Percentiles rank a stretch among this genome's conserved stretches.
These are phyloP conservation scores for Zoanthus sansibaricus DNA, from an alignment of 92 coral and sea anemone genomes.

Conservation along the genomic window DNA sequence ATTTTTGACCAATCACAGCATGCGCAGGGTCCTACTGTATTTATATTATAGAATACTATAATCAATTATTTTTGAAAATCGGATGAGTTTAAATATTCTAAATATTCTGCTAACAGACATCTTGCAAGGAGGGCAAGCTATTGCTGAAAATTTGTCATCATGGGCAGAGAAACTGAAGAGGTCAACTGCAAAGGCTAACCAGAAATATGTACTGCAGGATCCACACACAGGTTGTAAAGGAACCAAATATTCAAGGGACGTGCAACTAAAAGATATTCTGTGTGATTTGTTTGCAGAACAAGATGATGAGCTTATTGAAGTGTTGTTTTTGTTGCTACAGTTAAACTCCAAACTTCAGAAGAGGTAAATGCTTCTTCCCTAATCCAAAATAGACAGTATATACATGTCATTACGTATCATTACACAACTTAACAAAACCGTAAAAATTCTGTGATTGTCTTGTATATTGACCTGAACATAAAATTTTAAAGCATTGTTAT, in stretches of 20 bases:
- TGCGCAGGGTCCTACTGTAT: too few relatives aligned
- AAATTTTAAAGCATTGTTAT: too few relatives aligned
- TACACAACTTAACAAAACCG: too few relatives aligned
- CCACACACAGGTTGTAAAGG: neutral
- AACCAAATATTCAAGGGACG: neutral
- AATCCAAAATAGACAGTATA: neutral
- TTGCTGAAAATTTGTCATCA: neutral
- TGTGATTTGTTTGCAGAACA: conserved; percentile 83
- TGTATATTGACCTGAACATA: too few relatives aligned
- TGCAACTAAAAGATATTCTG: conserved; percentile 35
- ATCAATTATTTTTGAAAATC: neutral
- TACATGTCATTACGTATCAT: neutral
- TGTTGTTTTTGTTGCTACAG: conserved; percentile 68
- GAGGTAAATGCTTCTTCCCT: conserved; percentile 20
- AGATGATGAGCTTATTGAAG: conserved; percentile 88
- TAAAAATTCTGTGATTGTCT: too few relatives aligned
- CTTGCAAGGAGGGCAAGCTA: neutral
- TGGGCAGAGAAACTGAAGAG: conserved; percentile 4
- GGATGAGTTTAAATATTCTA: neutral
- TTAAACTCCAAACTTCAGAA: conserved; percentile 49
- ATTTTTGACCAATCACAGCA: too few relatives aligned
- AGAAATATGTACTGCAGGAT: neutral
- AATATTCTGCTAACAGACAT: neutral
- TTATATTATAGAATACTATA: too few relatives aligned
- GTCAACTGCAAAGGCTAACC: neutral